A percentile compares a stretch with the other conserved stretches of the same genome.
Evolutionary conservation across 2,888 invertebrate genomes (phyloP).

Genomic region (Euclidia mi): DNA sequence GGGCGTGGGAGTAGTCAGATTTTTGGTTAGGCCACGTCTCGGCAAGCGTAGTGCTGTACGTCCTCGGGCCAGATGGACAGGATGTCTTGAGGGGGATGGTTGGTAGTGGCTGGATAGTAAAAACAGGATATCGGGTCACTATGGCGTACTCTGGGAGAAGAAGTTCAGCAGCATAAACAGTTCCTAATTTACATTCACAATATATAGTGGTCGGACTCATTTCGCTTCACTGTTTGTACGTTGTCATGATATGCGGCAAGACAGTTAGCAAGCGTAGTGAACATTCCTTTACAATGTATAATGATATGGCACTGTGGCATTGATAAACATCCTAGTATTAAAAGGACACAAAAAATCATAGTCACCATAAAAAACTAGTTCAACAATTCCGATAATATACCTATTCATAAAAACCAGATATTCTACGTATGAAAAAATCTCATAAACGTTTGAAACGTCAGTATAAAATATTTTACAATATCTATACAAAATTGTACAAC

Average conservation of each 20-base stretch:
- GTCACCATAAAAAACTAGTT: conserved; percentile 38
- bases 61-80: too few relatives aligned
- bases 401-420: conserved; percentile 5
- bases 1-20: too few relatives aligned
- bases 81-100: too few relatives aligned
- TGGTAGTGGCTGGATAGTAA: too few relatives aligned
- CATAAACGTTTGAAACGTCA: conserved; percentile 4
- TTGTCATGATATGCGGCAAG: conserved; percentile 44
- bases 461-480: too few relatives aligned
- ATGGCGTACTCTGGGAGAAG: too few relatives aligned
- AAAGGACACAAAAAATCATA: conserved; percentile 59
- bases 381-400: conserved; percentile 20
- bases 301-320: conserved; percentile 77
- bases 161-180: too few relatives aligned
- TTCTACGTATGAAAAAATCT: conserved; percentile 34
- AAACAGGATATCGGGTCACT: too few relatives aligned
- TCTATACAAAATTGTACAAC: conserved; percentile 1
- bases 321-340: conserved; percentile 50
- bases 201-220: conserved; percentile 3
- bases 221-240: conserved; percentile 35
- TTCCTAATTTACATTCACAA: conserved; percentile 12
- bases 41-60: too few relatives aligned
- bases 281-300: conserved; percentile 41
- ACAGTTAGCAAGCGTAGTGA: conserved; percentile 27
- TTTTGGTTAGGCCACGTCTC: too few relatives aligned